These are phyloP conservation scores for Brachionus rotundiformis DNA, from an alignment of 1,140 invertebrate genomes.

Conservation along the genomic window DNA sequence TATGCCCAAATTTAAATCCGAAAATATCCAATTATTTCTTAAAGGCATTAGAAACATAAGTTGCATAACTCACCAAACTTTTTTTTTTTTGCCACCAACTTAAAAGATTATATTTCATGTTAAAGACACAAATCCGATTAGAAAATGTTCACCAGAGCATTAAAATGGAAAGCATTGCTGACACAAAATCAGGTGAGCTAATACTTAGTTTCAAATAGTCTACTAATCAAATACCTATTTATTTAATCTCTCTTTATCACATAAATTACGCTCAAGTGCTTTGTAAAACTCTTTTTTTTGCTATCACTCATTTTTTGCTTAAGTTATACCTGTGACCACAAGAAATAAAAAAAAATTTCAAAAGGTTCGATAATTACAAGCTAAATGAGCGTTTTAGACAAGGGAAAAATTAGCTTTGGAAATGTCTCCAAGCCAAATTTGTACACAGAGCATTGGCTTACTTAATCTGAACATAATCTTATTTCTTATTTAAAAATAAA, in stretches of 20 bases:
- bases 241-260: constrained; percentile 44
- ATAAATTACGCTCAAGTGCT: constrained; percentile 44
- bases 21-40: constrained; percentile 2
- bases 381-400: constrained; percentile 13
- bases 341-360: constrained; percentile 17
- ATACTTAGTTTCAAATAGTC: neutral
- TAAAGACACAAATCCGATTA: neutral
- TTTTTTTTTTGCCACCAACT: neutral
- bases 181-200: constrained; percentile 45
- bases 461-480: constrained; percentile 48
- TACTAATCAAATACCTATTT: constrained; percentile 31
- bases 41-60: constrained; percentile 17
- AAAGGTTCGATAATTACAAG: constrained; percentile 30
- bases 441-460: neutral
- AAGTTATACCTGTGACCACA: constrained; percentile 15
- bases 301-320: constrained; percentile 4
- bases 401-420: neutral
- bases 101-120: constrained; percentile 45
- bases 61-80: constrained; percentile 32
- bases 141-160: neutral
- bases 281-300: neutral
- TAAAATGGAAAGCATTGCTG: constrained; percentile 20
- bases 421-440: constrained; percentile 7
- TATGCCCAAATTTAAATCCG: constrained; percentile 18
- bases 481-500: constrained; percentile 20